Evolutionary conservation across 2,797 vertebrate genomes (phyloP).

Genomic region (Buphagus erythrorhynchus): DNA sequence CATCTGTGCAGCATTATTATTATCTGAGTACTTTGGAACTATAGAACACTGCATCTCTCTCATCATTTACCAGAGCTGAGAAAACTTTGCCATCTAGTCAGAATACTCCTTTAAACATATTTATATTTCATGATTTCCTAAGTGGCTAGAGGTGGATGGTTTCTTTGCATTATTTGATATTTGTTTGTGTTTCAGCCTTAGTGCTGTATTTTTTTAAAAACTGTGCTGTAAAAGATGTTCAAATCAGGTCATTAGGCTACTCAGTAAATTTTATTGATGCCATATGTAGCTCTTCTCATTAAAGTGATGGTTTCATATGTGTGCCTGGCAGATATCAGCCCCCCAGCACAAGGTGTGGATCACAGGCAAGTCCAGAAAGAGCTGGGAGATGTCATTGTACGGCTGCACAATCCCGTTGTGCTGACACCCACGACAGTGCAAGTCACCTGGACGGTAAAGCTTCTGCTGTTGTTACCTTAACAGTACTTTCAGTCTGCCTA

Average conservation of each 20-base stretch:
- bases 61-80: neutral
- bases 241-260: neutral
- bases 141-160: neutral
- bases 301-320: neutral
- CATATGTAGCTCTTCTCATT: neutral
- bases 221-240: neutral
- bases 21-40: neutral
- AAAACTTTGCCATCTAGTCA: neutral
- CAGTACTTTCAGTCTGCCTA: neutral
- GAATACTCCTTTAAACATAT: neutral
- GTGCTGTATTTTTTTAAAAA: neutral
- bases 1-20: neutral
- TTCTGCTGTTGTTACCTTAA: neutral
- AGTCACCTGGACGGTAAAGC: constrained; percentile 96
- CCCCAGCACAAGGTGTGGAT: constrained; percentile 96
- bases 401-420: constrained; percentile 92
- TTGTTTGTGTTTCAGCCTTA: neutral
- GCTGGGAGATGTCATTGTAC: constrained; percentile 93
- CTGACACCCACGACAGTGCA: constrained; percentile 93
- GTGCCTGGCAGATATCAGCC: constrained; percentile 89
- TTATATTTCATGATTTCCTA: neutral
- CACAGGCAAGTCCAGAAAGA: constrained; percentile 98
- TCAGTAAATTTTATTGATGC: neutral
- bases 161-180: neutral
- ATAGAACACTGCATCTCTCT: neutral